Evolutionary conservation across 1,140 invertebrate species (phyloP).

Genomic region (Sipha flava): DNA sequence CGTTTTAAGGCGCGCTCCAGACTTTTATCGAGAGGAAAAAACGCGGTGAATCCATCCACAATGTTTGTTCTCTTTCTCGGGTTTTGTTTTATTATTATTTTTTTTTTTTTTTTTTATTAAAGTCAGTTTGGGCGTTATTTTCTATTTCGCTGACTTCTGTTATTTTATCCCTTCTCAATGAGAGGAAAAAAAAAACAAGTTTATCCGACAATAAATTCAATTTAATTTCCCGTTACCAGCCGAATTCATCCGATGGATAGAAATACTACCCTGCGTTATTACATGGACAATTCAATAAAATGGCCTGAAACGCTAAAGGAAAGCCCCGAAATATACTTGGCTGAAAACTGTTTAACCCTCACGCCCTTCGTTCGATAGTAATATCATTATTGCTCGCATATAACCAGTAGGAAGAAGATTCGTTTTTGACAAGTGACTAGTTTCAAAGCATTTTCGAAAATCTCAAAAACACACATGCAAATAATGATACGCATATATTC

Average conservation of each 20-base stretch:
- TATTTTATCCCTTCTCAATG: neutral
- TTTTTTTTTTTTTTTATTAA: neutral
- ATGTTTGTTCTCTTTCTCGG: neutral
- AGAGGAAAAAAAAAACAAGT: neutral
- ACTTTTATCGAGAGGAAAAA: neutral
- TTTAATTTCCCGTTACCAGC: neutral
- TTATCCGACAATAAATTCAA: neutral
- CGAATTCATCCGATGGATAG: neutral
- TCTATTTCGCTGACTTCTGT: slow-evolving; percentile 14
- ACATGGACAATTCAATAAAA: neutral
- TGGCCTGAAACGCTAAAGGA: too few relatives aligned
- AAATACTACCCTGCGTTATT: neutral
- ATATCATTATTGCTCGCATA: neutral
- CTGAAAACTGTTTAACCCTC: neutral
- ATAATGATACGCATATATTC: neutral
- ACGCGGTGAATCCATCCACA: neutral
- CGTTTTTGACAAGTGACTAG: neutral
- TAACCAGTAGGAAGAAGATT: neutral
- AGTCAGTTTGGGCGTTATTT: slow-evolving; percentile 11
- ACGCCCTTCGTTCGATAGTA: neutral
- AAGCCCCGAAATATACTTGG: neutral
- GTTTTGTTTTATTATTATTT: neutral
- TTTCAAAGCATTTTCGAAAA: neutral
- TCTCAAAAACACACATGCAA: neutral
- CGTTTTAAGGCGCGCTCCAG: neutral